Conservation (phyloP, 1,140 invertebrate species). For the Drosophila lini region DNA sequence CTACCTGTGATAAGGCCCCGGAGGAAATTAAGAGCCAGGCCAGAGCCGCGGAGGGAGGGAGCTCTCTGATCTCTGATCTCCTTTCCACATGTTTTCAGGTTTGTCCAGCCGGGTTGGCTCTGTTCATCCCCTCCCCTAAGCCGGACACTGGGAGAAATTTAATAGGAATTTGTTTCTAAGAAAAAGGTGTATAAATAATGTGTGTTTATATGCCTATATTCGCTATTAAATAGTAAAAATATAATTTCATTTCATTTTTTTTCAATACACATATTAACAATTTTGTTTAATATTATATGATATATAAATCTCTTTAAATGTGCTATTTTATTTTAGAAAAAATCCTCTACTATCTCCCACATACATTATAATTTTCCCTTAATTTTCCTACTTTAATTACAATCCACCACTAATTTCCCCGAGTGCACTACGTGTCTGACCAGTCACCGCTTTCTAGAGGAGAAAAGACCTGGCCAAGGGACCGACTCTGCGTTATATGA, state of each 20-base stretch:
- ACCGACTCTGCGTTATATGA: slow-evolving; percentile 58
- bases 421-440: slow-evolving; percentile 63
- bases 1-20: slow-evolving; percentile 69
- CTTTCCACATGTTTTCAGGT: slow-evolving; percentile 52
- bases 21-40: slow-evolving; percentile 42
- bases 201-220: neutral
- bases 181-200: neutral
- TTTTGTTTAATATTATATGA: too few relatives aligned
- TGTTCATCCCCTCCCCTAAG: slow-evolving; percentile 15
- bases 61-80: slow-evolving; percentile 71
- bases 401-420: neutral
- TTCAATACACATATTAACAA: too few relatives aligned
- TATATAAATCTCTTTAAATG: neutral
- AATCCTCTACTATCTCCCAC: neutral
- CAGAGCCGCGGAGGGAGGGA: slow-evolving; percentile 28
- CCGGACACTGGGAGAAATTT: slow-evolving; percentile 9
- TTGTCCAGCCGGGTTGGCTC: slow-evolving; percentile 32
- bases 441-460: slow-evolving; percentile 13
- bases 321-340: neutral
- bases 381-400: neutral
- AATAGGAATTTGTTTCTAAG: too few relatives aligned
- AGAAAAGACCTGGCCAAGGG: slow-evolving; percentile 19
- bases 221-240: neutral
- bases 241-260: too few relatives aligned
- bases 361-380: fast-evolving